These are phyloP conservation scores for Cyprinella venusta DNA, from an alignment of 2,797 vertebrate genomes.

Conservation along the genomic window DNA sequence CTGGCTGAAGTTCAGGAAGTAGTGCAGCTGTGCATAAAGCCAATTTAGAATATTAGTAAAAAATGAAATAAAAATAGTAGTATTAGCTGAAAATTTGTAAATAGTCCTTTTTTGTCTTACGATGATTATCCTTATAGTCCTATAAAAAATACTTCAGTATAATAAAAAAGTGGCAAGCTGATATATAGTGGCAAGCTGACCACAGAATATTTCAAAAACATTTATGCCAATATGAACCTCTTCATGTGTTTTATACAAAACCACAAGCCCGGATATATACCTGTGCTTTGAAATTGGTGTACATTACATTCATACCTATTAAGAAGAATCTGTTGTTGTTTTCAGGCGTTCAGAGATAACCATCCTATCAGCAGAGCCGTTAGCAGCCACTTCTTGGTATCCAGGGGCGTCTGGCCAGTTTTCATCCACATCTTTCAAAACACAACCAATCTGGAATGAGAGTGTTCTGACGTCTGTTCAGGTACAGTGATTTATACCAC, in stretches of 20 bases:
- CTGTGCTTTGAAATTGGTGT: neutral
- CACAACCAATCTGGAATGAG: conserved; percentile 79
- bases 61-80: too few species aligned
- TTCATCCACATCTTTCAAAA: conserved; percentile 71
- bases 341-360: conserved; percentile 90
- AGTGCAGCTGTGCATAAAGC: too few species aligned
- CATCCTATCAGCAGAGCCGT: conserved; percentile 88
- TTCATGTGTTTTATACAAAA: neutral
- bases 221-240: neutral
- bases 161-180: neutral
- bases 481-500: conserved; percentile 69
- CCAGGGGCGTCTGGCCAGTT: conserved; percentile 75
- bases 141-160: neutral
- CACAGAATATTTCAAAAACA: neutral
- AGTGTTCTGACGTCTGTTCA: conserved; percentile 78
- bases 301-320: neutral
- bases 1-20: too few species aligned
- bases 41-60: too few species aligned
- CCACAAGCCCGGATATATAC: neutral
- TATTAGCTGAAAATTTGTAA: neutral
- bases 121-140: neutral
- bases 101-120: neutral
- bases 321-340: conserved; percentile 35
- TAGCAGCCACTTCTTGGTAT: conserved; percentile 83
- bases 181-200: neutral